These are phyloP conservation scores for Bathynomus jamesi DNA, from an alignment of 1,140 invertebrate genomes.

Conservation along the genomic window DNA sequence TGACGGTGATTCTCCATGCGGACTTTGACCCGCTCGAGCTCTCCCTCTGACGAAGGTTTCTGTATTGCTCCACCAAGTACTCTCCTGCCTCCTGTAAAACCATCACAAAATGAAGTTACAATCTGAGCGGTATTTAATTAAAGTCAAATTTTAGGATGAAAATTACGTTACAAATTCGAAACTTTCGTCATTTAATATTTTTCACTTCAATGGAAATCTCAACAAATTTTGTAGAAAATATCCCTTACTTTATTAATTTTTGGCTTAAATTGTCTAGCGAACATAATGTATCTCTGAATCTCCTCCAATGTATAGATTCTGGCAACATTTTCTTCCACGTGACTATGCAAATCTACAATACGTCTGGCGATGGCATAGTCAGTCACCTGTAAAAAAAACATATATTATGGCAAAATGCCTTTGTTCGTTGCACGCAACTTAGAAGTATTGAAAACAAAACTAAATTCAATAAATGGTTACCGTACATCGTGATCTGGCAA, in stretches of 20 bases:
- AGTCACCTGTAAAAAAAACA: slow-evolving; percentile 49
- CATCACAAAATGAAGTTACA: not conserved
- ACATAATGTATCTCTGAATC: slow-evolving; percentile 88
- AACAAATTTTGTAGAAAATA: too few species aligned
- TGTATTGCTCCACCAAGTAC: slow-evolving; percentile 82
- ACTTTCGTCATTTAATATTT: too few species aligned
- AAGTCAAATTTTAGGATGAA: too few species aligned
- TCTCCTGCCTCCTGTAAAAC: slow-evolving; percentile 63
- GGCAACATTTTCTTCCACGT: slow-evolving; percentile 65
- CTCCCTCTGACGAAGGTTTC: slow-evolving; percentile 74
- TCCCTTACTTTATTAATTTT: slow-evolving; percentile 62
- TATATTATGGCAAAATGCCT: not conserved
- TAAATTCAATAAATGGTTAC: slow-evolving; percentile 7
- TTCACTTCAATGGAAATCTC: too few species aligned
- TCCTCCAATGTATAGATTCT: slow-evolving; percentile 75
- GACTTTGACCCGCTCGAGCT: slow-evolving; percentile 56
- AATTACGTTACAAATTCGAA: too few species aligned
- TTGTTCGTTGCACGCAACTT: not conserved
- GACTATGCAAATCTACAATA: slow-evolving; percentile 89
- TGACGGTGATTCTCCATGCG: slow-evolving; percentile 93
- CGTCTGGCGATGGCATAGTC: slow-evolving; percentile 94
- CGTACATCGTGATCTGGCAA: not conserved
- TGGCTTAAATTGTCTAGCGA: slow-evolving; percentile 94
- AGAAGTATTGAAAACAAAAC: too few species aligned
- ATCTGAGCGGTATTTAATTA: too few species aligned